Conservation (phyloP, 30 jellyfish, hydroid and myxozoan species). For the Clytia hemisphaerica region DNA sequence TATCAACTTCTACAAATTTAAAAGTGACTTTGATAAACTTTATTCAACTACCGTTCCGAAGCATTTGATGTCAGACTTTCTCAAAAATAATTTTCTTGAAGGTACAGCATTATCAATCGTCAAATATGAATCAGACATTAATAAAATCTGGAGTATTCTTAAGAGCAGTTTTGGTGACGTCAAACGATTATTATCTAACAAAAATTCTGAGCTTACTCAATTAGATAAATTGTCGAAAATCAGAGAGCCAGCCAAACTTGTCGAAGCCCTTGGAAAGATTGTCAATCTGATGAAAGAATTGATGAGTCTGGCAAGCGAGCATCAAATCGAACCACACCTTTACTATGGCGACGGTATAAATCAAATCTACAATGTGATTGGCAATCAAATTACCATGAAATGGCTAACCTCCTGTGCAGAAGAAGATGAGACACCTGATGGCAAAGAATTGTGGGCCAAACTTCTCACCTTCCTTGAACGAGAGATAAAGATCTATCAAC, state of each 20-base stretch:
- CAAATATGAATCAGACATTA: neutral
- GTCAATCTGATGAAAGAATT: neutral
- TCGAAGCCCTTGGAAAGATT: neutral
- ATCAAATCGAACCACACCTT: neutral
- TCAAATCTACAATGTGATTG: neutral
- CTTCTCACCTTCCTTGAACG: neutral
- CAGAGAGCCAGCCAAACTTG: neutral
- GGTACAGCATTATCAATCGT: neutral
- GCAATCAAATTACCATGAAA: too few species aligned
- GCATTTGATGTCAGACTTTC: neutral
- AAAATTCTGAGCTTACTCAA: neutral
- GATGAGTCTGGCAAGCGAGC: neutral
- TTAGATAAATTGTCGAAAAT: neutral
- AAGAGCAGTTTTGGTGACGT: neutral
- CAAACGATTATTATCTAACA: neutral
- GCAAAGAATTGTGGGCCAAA: neutral
- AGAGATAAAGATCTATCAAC: neutral
- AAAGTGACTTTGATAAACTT: neutral
- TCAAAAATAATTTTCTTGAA: slow-evolving; percentile 3
- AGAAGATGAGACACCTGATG: too few species aligned
- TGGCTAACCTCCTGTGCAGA: neutral
- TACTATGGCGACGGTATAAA: neutral
- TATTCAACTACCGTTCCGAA: neutral
- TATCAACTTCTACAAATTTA: neutral
- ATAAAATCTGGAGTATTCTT: neutral